Conservation (phyloP, 1,140 invertebrate genomes). For the Trinorchestia longiramus region DNA sequence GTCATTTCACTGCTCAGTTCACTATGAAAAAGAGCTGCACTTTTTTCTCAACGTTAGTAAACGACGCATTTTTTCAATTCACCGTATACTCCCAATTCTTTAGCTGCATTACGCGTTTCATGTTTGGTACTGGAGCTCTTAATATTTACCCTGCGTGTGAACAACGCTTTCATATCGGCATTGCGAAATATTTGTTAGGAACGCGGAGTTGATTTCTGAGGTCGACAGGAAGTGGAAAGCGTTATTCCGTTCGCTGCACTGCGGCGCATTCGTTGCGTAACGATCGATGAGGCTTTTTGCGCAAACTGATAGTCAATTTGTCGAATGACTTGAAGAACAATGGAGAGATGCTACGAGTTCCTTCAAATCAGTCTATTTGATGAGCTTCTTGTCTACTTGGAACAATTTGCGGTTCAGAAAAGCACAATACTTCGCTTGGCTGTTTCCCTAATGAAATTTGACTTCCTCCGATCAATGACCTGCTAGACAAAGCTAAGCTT, state of each 20-base stretch:
- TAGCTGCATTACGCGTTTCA: background rate
- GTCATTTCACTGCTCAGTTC: no score
- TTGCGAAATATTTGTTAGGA: background rate
- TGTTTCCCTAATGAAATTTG: slow-evolving; percentile 47
- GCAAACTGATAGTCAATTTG: slow-evolving; percentile 51
- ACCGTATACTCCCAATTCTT: background rate
- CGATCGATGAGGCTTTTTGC: slow-evolving; percentile 45
- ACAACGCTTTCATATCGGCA: background rate
- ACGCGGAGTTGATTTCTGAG: background rate
- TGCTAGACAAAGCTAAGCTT: background rate
- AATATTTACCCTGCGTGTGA: background rate
- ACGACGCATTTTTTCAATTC: background rate
- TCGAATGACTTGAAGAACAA: slow-evolving; percentile 43
- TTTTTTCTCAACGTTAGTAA: no score
- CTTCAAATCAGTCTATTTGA: slow-evolving; percentile 50
- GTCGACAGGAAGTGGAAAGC: background rate
- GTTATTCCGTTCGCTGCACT: background rate
- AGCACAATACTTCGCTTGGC: background rate
- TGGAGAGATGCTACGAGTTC: slow-evolving; percentile 14
- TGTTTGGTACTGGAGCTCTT: background rate
- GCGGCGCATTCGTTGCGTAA: background rate
- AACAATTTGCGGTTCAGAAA: slow-evolving; percentile 42
- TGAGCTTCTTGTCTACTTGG: slow-evolving; percentile 11
- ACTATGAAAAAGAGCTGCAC: no score
- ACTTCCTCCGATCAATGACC: slow-evolving; percentile 41